Evolutionary conservation across 2,113 vertebrate species (phyloP).

Genomic region (Siphamia tubifer): DNA sequence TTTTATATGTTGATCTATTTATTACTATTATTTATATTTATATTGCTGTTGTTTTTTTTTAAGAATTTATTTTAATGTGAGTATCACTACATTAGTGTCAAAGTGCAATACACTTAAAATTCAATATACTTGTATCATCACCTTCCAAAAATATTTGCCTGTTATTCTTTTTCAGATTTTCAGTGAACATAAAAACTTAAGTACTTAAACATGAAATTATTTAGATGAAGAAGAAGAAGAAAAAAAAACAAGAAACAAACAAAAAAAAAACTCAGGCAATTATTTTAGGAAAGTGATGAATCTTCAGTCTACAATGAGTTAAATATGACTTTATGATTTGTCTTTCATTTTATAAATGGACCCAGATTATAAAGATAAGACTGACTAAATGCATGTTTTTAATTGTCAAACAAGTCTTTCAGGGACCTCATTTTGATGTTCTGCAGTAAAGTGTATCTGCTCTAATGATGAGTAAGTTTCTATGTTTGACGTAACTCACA

Average conservation of each 20-base stretch:
- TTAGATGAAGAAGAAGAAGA: too few relatives aligned
- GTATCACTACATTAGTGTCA: slow-evolving; percentile 64
- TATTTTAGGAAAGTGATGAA: too few relatives aligned
- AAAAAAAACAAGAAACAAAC: too few relatives aligned
- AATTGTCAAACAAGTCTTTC: not conserved
- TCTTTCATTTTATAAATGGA: slow-evolving; percentile 29
- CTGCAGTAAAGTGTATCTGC: not conserved
- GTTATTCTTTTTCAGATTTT: too few relatives aligned
- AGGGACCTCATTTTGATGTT: not conserved
- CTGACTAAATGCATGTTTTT: not conserved
- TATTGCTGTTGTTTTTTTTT: slow-evolving; percentile 10
- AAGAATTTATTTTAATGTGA: slow-evolving; percentile 15
- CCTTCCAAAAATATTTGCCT: too few relatives aligned
- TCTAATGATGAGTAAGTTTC: not conserved
- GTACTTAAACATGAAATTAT: too few relatives aligned
- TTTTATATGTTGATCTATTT: slow-evolving; percentile 34
- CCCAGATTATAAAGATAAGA: not conserved
- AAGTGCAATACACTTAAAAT: slow-evolving; percentile 50
- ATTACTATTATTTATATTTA: slow-evolving; percentile 38
- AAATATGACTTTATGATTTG: slow-evolving; percentile 8
- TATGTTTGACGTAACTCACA: not conserved
- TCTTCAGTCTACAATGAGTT: not conserved
- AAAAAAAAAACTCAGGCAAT: too few relatives aligned
- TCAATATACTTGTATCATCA: not conserved
- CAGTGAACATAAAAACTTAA: too few relatives aligned